A percentile compares a stretch with the other conserved stretches of the same genome.
These are phyloP conservation scores for Australoheros scitulus DNA, from an alignment of 2,113 vertebrate species.

Conservation along the genomic window DNA sequence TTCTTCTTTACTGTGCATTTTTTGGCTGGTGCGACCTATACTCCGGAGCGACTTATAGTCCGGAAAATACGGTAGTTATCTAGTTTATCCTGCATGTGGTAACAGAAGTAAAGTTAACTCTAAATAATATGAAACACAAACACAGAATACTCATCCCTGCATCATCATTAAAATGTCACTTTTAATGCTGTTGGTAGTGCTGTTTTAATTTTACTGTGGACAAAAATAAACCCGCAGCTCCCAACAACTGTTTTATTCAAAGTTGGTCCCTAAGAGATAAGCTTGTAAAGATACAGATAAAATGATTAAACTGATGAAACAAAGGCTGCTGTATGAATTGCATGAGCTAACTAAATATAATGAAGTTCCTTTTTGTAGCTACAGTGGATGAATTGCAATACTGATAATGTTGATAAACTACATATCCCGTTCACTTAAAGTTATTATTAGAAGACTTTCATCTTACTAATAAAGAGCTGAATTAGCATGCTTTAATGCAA, in stretches of 20 bases:
- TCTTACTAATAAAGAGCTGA: not conserved
- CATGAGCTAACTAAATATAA: not conserved
- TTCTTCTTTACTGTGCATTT: no score
- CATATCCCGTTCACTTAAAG: not conserved
- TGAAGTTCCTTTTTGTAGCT: not conserved
- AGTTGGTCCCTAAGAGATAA: constrained; percentile 4
- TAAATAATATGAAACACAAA: not conserved
- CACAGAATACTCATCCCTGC: not conserved
- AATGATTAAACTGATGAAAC: not conserved
- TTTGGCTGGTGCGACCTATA: no score
- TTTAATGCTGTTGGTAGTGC: not conserved
- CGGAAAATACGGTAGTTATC: no score
- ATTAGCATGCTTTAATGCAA: not conserved
- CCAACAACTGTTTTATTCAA: not conserved
- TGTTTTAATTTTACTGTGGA: not conserved
- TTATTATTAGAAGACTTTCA: not conserved
- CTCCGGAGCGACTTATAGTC: no score
- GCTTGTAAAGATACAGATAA: not conserved
- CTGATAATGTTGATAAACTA: not conserved
- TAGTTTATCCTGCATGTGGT: not conserved
- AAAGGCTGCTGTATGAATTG: constrained; percentile 4
- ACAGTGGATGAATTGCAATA: not conserved
- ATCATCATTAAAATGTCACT: not conserved
- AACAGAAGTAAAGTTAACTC: not conserved
- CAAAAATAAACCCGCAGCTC: not conserved